Base-by-base conservation (phyloP, 2,888 invertebrate genomes). In the Anticlea derivata region DNA sequence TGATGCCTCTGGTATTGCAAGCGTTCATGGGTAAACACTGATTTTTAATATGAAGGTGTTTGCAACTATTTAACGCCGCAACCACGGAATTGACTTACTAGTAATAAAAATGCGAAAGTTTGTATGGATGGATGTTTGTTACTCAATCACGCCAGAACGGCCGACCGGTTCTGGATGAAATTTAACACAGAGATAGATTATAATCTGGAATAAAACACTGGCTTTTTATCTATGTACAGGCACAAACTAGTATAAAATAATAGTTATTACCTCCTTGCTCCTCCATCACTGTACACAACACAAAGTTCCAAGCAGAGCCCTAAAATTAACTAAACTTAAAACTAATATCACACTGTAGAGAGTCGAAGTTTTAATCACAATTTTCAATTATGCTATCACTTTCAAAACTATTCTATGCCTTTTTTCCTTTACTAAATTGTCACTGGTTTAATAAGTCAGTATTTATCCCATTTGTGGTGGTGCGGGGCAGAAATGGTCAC, bases 281-380 rank as follows among this genome's bases (percentile, higher is more conserved):
- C 60, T 86, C 88, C 88, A 88, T 88, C 33, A 60, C 50, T 60
- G 52, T 58, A 59, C 60, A 67, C 66, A 68, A 68, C 62, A 69
- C 26, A 64, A 61, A 61, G 39, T 58, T 60, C 63, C 24, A 60
- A 64, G 58, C 67, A 58, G 65, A 66, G 68, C 61, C 66, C 64
- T 66, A 73, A 61, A 55, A 55, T 61, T 51, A 41, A 55, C 47
- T 53, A 54, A 77, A 78, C 82, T 79, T 83, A 85, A 53, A 63
- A 67, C 86, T 88, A 87, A 73, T 87, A 88, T 88, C 88, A 88
- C 88, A 86, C 85, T 56, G 43, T 51, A 58, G 57, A 63, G 58
- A 62, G 61, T 55, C 50, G 22, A 38, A 41, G 34, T 27, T 40
- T 51, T 30, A 68, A 72, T 70, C 67, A 52, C 43, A 52, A 46